Evolutionary conservation across 1,140 invertebrate genomes (phyloP).

Genomic region (Sitobion miscanthi): DNA sequence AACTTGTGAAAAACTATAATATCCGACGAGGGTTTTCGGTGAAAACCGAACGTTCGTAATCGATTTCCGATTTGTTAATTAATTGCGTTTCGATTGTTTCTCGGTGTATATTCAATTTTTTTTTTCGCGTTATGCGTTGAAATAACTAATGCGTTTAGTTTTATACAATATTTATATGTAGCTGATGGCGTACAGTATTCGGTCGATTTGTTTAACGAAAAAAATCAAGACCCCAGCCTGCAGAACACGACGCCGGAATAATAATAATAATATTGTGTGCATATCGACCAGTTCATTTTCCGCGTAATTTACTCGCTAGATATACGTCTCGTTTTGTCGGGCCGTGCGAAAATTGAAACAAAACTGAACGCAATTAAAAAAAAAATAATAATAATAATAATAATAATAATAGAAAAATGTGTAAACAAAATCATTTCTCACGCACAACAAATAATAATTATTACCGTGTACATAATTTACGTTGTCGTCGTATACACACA

Average conservation of each 20-base stretch:
- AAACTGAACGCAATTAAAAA: background rate
- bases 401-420: constrained; percentile 1
- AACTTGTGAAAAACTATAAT: background rate
- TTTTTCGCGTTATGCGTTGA: background rate
- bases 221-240: background rate
- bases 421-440: constrained; percentile 44
- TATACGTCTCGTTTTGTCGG: background rate
- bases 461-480: background rate
- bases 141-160: constrained; percentile 6
- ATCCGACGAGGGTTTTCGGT: background rate
- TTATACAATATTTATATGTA: background rate
- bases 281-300: constrained; percentile 30
- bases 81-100: background rate
- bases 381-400: background rate
- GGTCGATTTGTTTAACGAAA: background rate
- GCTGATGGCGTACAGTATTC: background rate
- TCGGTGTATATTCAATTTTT: background rate
- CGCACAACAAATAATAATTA: constrained; percentile 27
- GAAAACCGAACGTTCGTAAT: background rate
- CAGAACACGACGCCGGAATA: background rate
- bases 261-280: background rate
- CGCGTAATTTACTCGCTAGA: background rate
- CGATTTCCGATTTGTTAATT: constrained; percentile 5
- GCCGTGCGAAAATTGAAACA: constrained; percentile 6
- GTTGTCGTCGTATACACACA: background rate